These are phyloP conservation scores for Eledona agricola DNA, from an alignment of 2,888 invertebrate species.

Conservation along the genomic window DNA sequence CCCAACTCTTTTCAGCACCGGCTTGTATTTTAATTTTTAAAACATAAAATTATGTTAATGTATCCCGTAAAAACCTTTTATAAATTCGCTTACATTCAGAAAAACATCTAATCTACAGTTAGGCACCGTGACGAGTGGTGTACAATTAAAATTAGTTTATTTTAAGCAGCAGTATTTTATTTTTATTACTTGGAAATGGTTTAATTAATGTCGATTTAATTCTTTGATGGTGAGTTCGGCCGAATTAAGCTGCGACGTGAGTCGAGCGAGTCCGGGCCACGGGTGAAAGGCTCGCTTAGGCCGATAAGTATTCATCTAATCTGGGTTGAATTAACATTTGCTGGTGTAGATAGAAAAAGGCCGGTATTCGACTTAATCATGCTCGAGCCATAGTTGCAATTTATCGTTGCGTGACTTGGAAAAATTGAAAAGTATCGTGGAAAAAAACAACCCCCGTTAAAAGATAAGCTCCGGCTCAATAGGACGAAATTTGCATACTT, in stretches of 20 bases:
- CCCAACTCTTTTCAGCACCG: too few relatives aligned
- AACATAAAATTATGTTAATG: neutral
- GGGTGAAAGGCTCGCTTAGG: too few relatives aligned
- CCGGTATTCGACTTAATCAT: conserved; percentile 9
- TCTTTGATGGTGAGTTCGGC: too few relatives aligned
- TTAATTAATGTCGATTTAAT: too few relatives aligned
- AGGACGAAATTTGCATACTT: conserved; percentile 22
- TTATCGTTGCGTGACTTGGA: conserved; percentile 24
- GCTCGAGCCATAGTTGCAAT: conserved; percentile 18
- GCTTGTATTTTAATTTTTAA: too few relatives aligned
- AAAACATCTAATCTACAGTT: conserved; percentile 9
- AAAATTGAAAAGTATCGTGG: conserved; percentile 21
- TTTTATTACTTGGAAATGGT: too few relatives aligned
- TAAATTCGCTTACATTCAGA: conserved; percentile 5
- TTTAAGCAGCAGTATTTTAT: conserved; percentile 5
- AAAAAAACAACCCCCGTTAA: conserved; percentile 16
- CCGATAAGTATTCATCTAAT: too few relatives aligned
- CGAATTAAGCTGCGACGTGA: too few relatives aligned
- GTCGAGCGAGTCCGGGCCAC: too few relatives aligned
- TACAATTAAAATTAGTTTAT: conserved; percentile 13
- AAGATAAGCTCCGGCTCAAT: conserved; percentile 12
- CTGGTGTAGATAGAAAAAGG: conserved; percentile 3
- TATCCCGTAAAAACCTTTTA: neutral
- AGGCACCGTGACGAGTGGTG: conserved; percentile 8
- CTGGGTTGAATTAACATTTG: conserved; percentile 8